These are phyloP conservation scores for Malurus leucopterus DNA, from an alignment of 2,797 vertebrate genomes.

Conservation along the genomic window DNA sequence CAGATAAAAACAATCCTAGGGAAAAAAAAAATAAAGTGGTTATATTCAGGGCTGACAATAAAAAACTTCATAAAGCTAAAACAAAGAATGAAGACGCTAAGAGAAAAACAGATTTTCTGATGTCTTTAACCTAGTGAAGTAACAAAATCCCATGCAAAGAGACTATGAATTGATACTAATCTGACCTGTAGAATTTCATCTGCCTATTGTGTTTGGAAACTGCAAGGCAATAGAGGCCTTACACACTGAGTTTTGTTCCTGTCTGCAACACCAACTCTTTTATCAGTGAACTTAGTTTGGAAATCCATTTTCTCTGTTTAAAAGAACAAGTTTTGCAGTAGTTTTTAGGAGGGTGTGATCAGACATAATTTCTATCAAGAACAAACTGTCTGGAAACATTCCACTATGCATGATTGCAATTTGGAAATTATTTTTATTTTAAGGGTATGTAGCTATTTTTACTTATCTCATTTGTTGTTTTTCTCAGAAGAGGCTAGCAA, in stretches of 20 bases:
- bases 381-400: neutral
- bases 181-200: neutral
- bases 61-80: neutral
- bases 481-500: neutral
- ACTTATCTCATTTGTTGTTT: neutral
- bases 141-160: neutral
- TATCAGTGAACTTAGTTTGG: neutral
- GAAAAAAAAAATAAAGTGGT: neutral
- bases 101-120: conserved; percentile 1
- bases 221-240: neutral
- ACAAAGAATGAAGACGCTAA: neutral
- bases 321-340: neutral
- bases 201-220: neutral
- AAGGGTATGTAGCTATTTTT: neutral
- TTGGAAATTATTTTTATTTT: neutral
- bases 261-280: neutral
- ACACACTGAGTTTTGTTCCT: neutral
- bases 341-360: neutral
- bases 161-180: neutral
- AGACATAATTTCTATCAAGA: neutral
- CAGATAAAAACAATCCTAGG: neutral
- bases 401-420: neutral
- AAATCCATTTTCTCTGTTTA: neutral
- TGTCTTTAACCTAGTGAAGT: neutral
- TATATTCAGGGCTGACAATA: neutral